Percentiles rank a stretch among this genome's conserved stretches.
phyloP scores from a whole-genome alignment of 30 jellyfish, hydroid and myxozoan genomes.

The Pseudorhiza aurosa region DNA sequence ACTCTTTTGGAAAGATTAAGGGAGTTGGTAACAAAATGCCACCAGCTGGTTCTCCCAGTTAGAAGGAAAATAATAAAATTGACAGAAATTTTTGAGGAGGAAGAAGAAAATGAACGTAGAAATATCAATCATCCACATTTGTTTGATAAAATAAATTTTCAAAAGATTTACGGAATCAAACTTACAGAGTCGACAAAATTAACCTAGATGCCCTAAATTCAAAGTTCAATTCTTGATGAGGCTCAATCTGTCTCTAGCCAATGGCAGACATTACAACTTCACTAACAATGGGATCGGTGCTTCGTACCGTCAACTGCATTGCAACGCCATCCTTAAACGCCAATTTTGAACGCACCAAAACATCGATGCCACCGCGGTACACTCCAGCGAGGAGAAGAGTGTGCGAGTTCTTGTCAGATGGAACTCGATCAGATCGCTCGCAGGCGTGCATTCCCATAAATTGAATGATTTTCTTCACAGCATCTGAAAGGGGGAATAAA shows the following conservation, averaged over 20 bases:
- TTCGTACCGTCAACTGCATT: conserved; percentile 97
- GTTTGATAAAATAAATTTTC: too few relatives aligned
- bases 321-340: conserved; percentile 95
- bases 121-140: background rate
- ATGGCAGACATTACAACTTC: conserved; percentile 99
- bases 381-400: conserved; percentile 97
- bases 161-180: too few relatives aligned
- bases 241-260: conserved; percentile 68
- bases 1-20: too few relatives aligned
- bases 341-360: conserved; percentile 89
- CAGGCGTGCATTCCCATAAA: conserved; percentile 98
- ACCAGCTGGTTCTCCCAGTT: too few relatives aligned
- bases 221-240: too few relatives aligned
- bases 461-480: conserved; percentile 88
- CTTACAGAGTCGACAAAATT: too few relatives aligned
- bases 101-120: background rate
- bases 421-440: conserved; percentile 96
- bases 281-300: conserved; percentile 84
- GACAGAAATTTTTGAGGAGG: background rate
- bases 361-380: conserved; percentile 97
- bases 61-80: too few relatives aligned
- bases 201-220: too few relatives aligned
- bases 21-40: too few relatives aligned
- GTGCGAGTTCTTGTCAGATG: conserved; percentile 91
- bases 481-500: conserved; percentile 58